These are phyloP conservation scores for Cyprinella venusta DNA, from an alignment of 2,797 vertebrate genomes.

Conservation along the genomic window DNA sequence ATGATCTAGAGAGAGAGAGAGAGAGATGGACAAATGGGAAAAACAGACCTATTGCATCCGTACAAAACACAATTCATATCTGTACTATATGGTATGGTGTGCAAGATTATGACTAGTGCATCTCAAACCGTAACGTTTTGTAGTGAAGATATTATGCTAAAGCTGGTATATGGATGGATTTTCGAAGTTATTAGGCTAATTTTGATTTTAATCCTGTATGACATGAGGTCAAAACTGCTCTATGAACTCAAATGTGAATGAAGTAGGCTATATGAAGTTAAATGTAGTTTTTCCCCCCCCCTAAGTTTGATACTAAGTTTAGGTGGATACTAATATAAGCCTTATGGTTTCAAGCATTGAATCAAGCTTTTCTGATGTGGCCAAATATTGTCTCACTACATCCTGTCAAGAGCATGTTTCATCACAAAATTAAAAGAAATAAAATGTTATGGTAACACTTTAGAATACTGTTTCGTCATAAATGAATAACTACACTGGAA, in stretches of 20 bases:
- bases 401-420: background rate
- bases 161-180: background rate
- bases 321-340: background rate
- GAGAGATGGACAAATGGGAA: background rate
- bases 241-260: background rate
- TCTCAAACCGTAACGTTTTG: background rate
- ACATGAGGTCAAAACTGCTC: background rate
- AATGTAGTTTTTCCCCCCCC: background rate
- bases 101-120: background rate
- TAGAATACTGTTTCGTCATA: too few relatives aligned
- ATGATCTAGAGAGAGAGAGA: conserved; percentile 80
- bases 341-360: background rate
- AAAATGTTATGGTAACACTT: background rate
- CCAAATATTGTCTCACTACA: background rate
- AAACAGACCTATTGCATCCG: background rate
- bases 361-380: background rate
- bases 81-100: background rate
- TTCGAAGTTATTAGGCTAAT: background rate
- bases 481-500: too few relatives aligned
- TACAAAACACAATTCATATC: background rate
- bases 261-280: background rate
- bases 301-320: too few relatives aligned
- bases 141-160: background rate
- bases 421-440: background rate
- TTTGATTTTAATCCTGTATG: background rate